Conservation (phyloP, 2,797 vertebrate species). For the Heteromormyrus szaboi region DNA sequence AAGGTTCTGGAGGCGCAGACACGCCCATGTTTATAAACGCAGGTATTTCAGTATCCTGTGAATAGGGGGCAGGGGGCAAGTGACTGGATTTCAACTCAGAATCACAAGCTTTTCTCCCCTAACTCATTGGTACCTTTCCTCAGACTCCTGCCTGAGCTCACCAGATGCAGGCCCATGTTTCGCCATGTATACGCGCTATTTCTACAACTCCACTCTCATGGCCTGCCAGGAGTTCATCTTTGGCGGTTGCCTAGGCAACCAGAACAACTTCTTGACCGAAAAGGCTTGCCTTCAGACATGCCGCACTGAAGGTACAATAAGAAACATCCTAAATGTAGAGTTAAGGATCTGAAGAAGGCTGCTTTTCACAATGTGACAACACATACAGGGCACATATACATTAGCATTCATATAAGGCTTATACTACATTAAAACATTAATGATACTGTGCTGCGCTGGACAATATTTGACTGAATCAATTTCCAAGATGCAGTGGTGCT, state of each 20-base stretch:
- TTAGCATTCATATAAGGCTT: not conserved
- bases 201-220: conserved; percentile 81
- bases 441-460: not conserved
- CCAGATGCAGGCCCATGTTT: conserved; percentile 73
- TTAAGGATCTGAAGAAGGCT: not conserved
- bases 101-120: not conserved
- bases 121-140: fast-evolving
- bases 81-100: not conserved
- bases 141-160: not conserved
- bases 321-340: not conserved
- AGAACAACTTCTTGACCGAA: conserved; percentile 78
- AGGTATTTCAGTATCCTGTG: conserved; percentile 14
- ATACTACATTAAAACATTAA: not conserved
- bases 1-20: conserved; percentile 22
- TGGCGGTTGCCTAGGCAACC: conserved; percentile 82
- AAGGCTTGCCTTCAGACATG: conserved; percentile 86
- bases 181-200: conserved; percentile 56
- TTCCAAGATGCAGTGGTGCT: not conserved
- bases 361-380: not conserved
- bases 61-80: not conserved
- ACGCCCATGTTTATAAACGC: not conserved
- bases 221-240: conserved; percentile 73
- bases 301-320: conserved; percentile 74
- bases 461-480: not conserved
- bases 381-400: not conserved